These are phyloP conservation scores for Phaedon cochleariae DNA, from an alignment of 2,888 invertebrate genomes.

Conservation along the genomic window DNA sequence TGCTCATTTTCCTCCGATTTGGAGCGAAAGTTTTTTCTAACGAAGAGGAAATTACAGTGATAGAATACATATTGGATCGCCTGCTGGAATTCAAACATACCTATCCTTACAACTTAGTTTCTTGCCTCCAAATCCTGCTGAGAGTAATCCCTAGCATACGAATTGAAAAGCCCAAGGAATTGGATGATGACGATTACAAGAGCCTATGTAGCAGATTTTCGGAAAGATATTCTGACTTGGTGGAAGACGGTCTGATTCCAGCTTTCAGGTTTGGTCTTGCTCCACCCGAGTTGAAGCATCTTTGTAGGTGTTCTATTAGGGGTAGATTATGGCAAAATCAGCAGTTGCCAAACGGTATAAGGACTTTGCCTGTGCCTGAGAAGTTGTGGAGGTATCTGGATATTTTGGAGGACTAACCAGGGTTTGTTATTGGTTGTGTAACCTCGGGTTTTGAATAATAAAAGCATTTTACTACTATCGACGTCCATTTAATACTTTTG, in stretches of 20 bases:
- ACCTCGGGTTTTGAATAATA: too few species aligned
- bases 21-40: slow-evolving; percentile 71
- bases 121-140: slow-evolving; percentile 74
- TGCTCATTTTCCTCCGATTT: slow-evolving; percentile 76
- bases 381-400: slow-evolving; percentile 77
- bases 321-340: slow-evolving; percentile 72
- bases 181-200: slow-evolving; percentile 49
- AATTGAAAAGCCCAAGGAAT: slow-evolving; percentile 58
- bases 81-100: slow-evolving; percentile 61
- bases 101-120: slow-evolving; percentile 75
- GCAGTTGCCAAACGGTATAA: slow-evolving; percentile 79
- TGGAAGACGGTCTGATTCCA: slow-evolving; percentile 69
- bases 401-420: slow-evolving; percentile 71
- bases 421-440: not conserved
- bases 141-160: slow-evolving; percentile 70
- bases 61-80: slow-evolving; percentile 66
- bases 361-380: slow-evolving; percentile 72
- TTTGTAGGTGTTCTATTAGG: slow-evolving; percentile 77
- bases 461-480: too few species aligned
- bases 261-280: slow-evolving; percentile 66
- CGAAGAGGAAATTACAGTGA: slow-evolving; percentile 68
- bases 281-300: slow-evolving; percentile 78
- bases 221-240: slow-evolving; percentile 63
- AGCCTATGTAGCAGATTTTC: slow-evolving; percentile 39
- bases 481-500: too few species aligned